Conservation (phyloP, 2,888 invertebrate species). For the Cheilosia impressa region DNA sequence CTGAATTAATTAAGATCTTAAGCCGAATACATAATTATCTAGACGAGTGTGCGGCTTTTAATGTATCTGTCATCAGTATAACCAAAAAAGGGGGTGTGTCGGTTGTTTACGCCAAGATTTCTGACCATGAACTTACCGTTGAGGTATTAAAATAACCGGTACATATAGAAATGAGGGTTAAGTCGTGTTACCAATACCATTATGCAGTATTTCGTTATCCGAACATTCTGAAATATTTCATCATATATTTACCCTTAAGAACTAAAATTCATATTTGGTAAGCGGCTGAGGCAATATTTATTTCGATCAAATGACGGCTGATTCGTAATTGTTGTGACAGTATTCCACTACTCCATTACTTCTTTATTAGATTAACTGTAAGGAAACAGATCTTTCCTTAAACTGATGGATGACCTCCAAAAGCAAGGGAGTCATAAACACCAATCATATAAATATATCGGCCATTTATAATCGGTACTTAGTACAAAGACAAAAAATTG, state of each 20-base stretch:
- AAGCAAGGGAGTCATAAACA: too few species aligned
- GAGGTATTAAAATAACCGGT: background rate
- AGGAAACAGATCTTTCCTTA: too few species aligned
- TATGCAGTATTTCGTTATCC: background rate
- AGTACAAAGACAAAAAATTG: too few species aligned
- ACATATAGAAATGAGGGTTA: too few species aligned
- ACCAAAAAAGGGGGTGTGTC: conserved; percentile 52
- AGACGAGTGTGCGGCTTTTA: conserved; percentile 11
- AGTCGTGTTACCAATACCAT: background rate
- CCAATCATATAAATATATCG: too few species aligned
- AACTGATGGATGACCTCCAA: too few species aligned
- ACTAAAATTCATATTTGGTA: background rate
- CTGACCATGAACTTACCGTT: conserved; percentile 35
- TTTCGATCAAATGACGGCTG: background rate
- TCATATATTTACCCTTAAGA: background rate
- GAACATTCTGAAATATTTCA: background rate
- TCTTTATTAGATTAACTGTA: too few species aligned
- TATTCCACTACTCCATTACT: too few species aligned
- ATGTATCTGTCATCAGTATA: background rate
- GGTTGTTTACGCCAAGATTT: background rate
- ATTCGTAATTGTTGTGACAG: too few species aligned
- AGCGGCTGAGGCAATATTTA: background rate
- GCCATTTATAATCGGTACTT: too few species aligned
- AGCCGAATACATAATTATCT: conserved; percentile 4
- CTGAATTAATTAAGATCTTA: conserved; percentile 9